phyloP scores from a whole-genome alignment of 2,113 vertebrate species.

The Chauna torquata region DNA sequence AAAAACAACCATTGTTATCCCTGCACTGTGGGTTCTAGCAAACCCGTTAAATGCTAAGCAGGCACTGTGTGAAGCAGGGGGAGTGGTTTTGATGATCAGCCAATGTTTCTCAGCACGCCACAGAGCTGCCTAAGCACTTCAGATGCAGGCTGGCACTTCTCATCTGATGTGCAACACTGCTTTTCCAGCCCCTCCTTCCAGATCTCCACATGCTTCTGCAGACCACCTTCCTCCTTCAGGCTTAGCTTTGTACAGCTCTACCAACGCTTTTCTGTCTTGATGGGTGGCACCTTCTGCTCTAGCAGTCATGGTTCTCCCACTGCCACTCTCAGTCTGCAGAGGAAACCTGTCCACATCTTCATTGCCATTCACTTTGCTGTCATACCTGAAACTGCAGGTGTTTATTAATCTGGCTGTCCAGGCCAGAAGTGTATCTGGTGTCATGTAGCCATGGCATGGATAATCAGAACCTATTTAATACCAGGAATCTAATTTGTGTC shows the following conservation, averaged over 20 bases:
- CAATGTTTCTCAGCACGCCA: background rate
- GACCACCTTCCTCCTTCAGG: background rate
- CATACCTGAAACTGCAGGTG: background rate
- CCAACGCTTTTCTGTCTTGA: background rate
- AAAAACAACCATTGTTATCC: background rate
- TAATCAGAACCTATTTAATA: background rate
- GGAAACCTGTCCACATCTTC: background rate
- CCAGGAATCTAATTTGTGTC: background rate
- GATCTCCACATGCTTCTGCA: background rate
- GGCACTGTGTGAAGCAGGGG: background rate
- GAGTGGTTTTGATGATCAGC: background rate
- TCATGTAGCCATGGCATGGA: background rate
- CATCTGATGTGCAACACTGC: background rate
- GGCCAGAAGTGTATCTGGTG: background rate
- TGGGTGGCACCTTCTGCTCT: background rate
- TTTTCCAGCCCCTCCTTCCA: background rate
- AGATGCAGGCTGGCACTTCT: background rate
- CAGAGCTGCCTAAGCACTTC: background rate
- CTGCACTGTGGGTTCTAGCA: background rate
- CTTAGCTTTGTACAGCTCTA: background rate
- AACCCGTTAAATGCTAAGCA: background rate
- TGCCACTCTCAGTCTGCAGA: background rate
- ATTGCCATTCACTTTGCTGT: background rate
- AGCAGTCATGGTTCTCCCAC: background rate
- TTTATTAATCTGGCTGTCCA: background rate